Conservation (phyloP, 2,888 invertebrate species). For the Notodonta dromedarius region DNA sequence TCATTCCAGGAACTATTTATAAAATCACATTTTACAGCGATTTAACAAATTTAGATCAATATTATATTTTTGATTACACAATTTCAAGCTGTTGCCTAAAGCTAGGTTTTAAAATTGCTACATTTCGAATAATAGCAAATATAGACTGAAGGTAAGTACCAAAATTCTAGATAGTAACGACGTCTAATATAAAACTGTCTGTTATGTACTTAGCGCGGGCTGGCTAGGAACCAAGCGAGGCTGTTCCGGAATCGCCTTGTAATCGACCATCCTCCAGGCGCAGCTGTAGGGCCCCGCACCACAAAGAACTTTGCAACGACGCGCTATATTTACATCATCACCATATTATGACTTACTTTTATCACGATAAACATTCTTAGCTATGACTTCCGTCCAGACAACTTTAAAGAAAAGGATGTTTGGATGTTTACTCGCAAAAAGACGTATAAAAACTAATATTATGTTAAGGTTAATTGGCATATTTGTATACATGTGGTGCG, state of each 20-base stretch:
- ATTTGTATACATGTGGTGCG: slow-evolving; percentile 20
- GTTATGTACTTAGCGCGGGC: slow-evolving; percentile 1
- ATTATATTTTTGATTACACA: no score
- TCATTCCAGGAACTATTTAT: not conserved
- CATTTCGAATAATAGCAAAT: no score
- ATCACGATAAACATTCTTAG: no score
- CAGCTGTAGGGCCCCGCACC: not conserved
- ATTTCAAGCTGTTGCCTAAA: no score
- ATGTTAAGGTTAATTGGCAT: slow-evolving; percentile 25
- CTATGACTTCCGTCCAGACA: not conserved
- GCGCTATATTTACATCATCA: not conserved
- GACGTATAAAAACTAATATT: not conserved
- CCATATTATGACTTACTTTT: not conserved
- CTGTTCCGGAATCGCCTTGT: slow-evolving; percentile 3
- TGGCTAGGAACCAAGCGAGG: not conserved
- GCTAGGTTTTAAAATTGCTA: no score
- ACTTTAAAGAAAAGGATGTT: not conserved
- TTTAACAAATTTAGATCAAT: no score
- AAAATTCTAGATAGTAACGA: not conserved
- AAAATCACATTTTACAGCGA: no score
- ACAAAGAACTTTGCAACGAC: not conserved
- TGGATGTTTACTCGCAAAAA: not conserved
- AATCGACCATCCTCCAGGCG: not conserved
- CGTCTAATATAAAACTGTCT: not conserved
- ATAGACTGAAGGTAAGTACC: not conserved